These are phyloP conservation scores for Cirrhinus mrigala DNA, from an alignment of 2,797 vertebrate genomes.

Conservation along the genomic window DNA sequence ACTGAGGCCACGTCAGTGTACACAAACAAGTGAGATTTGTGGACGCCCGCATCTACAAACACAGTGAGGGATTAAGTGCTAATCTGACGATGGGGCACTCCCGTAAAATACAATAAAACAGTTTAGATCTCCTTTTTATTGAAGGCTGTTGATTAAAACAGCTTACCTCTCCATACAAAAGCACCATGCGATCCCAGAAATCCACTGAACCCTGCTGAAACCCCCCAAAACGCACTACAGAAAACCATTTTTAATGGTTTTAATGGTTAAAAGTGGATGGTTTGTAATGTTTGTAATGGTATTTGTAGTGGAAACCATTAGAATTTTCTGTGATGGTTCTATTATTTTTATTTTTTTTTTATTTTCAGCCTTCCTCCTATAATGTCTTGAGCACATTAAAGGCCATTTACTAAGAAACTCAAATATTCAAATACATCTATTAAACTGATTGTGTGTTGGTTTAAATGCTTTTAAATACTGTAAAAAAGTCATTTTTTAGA, in stretches of 20 bases:
- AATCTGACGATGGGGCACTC: slow-evolving; percentile 51
- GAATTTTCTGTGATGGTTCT: too few relatives aligned
- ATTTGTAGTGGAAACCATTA: too few relatives aligned
- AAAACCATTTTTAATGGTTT: too few relatives aligned
- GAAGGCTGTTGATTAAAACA: slow-evolving; percentile 55
- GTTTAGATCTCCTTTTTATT: slow-evolving; percentile 54
- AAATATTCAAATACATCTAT: slow-evolving; percentile 43
- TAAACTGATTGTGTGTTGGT: slow-evolving; percentile 51
- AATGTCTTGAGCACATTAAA: slow-evolving; percentile 47
- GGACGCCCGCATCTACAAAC: background rate
- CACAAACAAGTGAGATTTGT: background rate
- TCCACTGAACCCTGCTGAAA: background rate
- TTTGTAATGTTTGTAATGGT: too few relatives aligned
- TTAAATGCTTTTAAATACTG: background rate
- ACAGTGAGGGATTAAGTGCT: slow-evolving; percentile 50
- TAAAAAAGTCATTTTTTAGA: too few relatives aligned
- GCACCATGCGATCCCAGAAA: slow-evolving; percentile 33
- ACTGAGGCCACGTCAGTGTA: background rate
- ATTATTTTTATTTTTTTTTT: too few relatives aligned
- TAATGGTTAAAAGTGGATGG: too few relatives aligned
- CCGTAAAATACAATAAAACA: slow-evolving; percentile 35
- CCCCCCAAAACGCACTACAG: too few relatives aligned
- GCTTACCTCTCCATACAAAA: slow-evolving; percentile 49
- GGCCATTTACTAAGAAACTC: slow-evolving; percentile 42
- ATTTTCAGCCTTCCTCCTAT: slow-evolving; percentile 17